Evolutionary conservation across 2,113 vertebrate species (phyloP).

Genomic region (Furnarius figulus): DNA sequence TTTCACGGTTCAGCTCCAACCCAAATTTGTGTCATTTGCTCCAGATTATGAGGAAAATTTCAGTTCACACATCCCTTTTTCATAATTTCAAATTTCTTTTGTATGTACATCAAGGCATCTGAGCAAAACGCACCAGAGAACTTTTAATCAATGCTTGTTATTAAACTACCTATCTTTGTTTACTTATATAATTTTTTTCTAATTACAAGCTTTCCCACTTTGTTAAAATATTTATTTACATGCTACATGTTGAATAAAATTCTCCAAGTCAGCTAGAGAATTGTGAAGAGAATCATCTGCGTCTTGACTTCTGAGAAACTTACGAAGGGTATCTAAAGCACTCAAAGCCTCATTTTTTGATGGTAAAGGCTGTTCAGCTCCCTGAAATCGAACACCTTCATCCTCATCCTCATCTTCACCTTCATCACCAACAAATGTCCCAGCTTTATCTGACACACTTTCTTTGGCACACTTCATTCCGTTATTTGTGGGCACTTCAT

Average conservation of each 20-base stretch:
- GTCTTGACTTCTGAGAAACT: slow-evolving; percentile 68
- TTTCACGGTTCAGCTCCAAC: background rate
- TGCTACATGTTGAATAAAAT: slow-evolving; percentile 61
- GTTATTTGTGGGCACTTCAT: background rate
- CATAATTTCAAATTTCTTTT: background rate
- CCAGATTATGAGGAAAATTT: background rate
- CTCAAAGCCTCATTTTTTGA: slow-evolving; percentile 66
- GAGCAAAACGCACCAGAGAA: background rate
- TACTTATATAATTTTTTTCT: background rate
- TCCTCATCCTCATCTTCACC: slow-evolving; percentile 58
- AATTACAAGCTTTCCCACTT: background rate
- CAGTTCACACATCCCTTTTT: background rate
- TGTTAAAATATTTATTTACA: slow-evolving; percentile 27
- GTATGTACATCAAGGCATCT: background rate
- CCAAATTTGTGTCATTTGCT: background rate
- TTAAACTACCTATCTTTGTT: background rate
- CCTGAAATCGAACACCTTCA: background rate
- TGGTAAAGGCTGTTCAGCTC: slow-evolving; percentile 37
- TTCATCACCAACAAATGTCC: slow-evolving; percentile 30
- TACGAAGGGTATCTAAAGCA: slow-evolving; percentile 70
- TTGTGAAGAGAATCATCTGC: slow-evolving; percentile 22
- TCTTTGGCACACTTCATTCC: background rate
- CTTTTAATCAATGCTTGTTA: background rate
- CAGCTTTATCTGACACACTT: background rate
- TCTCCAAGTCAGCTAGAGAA: slow-evolving; percentile 72